phyloP scores from a whole-genome alignment of 2,888 invertebrate species.

The Pseudeuparius sepicola region DNA sequence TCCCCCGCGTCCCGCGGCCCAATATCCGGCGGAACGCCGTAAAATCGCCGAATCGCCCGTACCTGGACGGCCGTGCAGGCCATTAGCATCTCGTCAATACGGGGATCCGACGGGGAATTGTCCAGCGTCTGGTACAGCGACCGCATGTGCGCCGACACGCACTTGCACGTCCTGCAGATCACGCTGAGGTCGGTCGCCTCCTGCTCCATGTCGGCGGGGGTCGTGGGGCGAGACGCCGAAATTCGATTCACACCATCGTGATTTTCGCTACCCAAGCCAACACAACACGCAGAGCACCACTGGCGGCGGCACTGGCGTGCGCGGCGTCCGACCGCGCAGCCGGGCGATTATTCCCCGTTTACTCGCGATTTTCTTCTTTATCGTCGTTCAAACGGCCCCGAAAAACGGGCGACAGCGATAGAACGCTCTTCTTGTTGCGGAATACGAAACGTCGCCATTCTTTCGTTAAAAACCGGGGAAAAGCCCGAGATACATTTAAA shows the following conservation, averaged over 20 bases:
- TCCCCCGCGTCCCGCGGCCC: too few species aligned
- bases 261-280: constrained; percentile 32
- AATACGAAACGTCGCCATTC: too few species aligned
- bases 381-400: too few species aligned
- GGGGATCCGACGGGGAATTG: constrained; percentile 34
- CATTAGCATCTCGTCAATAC: constrained; percentile 43
- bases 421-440: too few species aligned
- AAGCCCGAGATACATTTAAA: too few species aligned
- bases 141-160: constrained; percentile 33
- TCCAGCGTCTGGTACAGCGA: constrained; percentile 34
- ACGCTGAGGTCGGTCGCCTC: constrained; percentile 32
- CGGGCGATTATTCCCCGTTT: too few species aligned
- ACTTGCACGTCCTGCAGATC: constrained; percentile 38
- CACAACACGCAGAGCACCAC: constrained; percentile 35
- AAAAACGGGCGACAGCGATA: too few species aligned
- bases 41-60: constrained; percentile 1
- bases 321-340: too few species aligned
- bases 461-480: too few species aligned
- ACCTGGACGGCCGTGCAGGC: constrained; percentile 39
- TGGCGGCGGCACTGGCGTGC: constrained; percentile 36
- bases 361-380: too few species aligned
- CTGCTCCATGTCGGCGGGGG: constrained; percentile 29
- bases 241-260: constrained; percentile 23
- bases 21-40: background rate
- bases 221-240: constrained; percentile 13